Evolutionary conservation across 2,797 vertebrate species (phyloP), one percentile per base, ranked within the genome.

Genomic region (Apogon hyalosoma): DNA sequence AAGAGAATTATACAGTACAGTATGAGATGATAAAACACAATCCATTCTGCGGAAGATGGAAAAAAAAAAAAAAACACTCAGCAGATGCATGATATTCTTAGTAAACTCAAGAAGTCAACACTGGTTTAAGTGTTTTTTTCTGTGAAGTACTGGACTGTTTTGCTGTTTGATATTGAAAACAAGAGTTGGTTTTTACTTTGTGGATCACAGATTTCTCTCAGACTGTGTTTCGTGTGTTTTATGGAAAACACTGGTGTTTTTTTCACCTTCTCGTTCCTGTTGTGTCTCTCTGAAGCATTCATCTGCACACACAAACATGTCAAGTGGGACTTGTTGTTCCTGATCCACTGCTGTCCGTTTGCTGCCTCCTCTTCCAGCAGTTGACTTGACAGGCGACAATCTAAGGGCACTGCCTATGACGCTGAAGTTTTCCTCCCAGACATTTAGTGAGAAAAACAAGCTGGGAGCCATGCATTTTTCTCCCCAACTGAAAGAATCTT

Each of bases 21-120:
- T 33, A 52, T 51, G 49, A 62, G 40, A 82, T 64, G 60, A 77
- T 57, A 66, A 79, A 85, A 80, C 68, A 58, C n/a, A 19, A 38
- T 63, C 46, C 10, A 8, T 6, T 51, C 21, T 75, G 50, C 51
- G 13, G 15, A 9, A n/a, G 8, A 21, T 14, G 36, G 36, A 38
- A 58, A 51, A 42, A n/a, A 40, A 38, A 58, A 51, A 42, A n/a
- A 58, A 68, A 69, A 69, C 73, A 69, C 73, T 77, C 52, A 64
- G 64, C 49, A 63, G 61, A 52, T 52, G 33, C 33, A 42, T 69
- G 31, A 62, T 66, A 13, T 66, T 67, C 58, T 61, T 43, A 18
- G 51, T 64, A 56, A 60, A 43, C 49, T 64, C 31, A 10, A 51
- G 58, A 69, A 69, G 50, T 69, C 57, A 60, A 53, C 15, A 1